Conservation (phyloP, 2,888 invertebrate species). For the Platycheirus albimanus region DNA sequence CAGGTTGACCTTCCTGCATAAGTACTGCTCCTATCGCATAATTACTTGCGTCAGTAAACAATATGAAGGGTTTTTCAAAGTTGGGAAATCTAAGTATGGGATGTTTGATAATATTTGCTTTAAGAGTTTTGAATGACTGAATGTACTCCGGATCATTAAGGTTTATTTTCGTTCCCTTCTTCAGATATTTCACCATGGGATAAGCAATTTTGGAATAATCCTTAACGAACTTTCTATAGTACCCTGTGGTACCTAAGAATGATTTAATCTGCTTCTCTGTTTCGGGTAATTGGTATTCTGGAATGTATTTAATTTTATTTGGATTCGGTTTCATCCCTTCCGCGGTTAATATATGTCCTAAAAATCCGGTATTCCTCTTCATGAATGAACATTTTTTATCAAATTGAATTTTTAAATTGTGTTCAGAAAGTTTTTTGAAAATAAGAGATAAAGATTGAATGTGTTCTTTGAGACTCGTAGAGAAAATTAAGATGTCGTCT, state of each 20-base stretch:
- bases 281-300: conserved; percentile 3
- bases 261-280: conserved; percentile 1
- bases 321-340: conserved; percentile 26
- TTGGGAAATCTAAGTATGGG: neutral
- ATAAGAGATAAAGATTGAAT: neutral
- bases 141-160: conserved; percentile 1
- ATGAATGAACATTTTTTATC: conserved; percentile 17
- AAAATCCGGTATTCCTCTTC: conserved; percentile 17
- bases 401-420: neutral
- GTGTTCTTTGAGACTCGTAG: neutral
- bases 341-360: conserved; percentile 10
- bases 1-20: conserved; percentile 66
- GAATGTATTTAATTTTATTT: conserved; percentile 7
- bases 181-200: neutral
- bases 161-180: conserved; percentile 1
- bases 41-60: conserved; percentile 1
- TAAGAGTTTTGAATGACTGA: neutral
- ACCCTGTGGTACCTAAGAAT: neutral
- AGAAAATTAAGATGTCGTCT: neutral
- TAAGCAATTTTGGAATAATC: neutral
- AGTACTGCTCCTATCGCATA: conserved; percentile 70
- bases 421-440: neutral
- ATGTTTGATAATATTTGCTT: neutral
- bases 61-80: neutral
- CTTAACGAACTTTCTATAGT: neutral